phyloP scores from a whole-genome alignment of 2,113 vertebrate species.

The Brevimyrus niger region DNA sequence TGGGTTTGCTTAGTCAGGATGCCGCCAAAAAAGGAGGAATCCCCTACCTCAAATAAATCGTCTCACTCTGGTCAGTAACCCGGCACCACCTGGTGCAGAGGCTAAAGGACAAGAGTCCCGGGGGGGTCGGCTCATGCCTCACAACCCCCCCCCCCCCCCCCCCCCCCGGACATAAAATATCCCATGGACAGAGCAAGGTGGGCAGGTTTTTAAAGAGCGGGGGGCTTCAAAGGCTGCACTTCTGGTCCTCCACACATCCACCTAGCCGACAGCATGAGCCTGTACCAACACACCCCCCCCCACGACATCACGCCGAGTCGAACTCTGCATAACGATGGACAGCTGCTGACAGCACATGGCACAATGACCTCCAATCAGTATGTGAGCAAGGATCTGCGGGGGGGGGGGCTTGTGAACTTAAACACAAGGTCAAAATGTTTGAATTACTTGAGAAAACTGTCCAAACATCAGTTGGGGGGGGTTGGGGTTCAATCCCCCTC shows the following conservation, averaged over 20 bases:
- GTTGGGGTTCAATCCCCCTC: not conserved
- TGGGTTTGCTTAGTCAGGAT: not conserved
- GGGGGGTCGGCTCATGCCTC: not conserved
- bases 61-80: not conserved
- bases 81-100: not conserved
- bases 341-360: not conserved
- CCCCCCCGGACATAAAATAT: not conserved
- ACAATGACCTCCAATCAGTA: slow-evolving; percentile 1
- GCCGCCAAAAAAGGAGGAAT: not conserved
- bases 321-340: not conserved
- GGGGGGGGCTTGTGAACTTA: not conserved
- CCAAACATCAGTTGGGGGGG: not conserved
- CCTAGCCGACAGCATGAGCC: not conserved
- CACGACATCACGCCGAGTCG: not conserved
- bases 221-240: not conserved
- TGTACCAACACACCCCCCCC: not conserved
- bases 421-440: not conserved
- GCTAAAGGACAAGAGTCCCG: slow-evolving; percentile 28
- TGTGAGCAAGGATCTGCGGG: not conserved
- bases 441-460: slow-evolving; percentile 8
- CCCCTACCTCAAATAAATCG: not conserved
- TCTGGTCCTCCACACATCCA: not conserved
- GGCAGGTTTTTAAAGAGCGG: not conserved
- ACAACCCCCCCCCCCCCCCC: slow-evolving; percentile 14
- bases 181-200: not conserved